phyloP scores from a whole-genome alignment of 1,140 invertebrate genomes.

The Belonocnema kinseyi region DNA sequence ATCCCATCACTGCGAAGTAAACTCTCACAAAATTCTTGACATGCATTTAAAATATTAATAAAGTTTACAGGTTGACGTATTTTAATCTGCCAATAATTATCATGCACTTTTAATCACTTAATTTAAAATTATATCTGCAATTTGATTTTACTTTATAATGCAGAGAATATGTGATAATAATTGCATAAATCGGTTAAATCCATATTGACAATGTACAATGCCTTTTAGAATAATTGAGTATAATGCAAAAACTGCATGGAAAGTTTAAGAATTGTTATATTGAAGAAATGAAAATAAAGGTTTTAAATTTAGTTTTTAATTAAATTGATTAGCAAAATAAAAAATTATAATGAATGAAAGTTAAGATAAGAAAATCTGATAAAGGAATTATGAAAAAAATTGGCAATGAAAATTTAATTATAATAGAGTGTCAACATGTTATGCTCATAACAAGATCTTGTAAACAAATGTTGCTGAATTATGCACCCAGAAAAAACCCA shows the following conservation, averaged over 20 bases:
- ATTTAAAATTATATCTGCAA: background rate
- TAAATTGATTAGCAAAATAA: too few relatives aligned
- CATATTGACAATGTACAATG: background rate
- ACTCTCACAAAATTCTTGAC: too few relatives aligned
- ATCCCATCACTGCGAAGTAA: too few relatives aligned
- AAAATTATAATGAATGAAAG: too few relatives aligned
- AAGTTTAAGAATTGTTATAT: background rate
- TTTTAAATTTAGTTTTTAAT: too few relatives aligned
- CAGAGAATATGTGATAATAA: slow-evolving; percentile 19
- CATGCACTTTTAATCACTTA: slow-evolving; percentile 11
- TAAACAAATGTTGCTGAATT: slow-evolving; percentile 15
- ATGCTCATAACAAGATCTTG: background rate
- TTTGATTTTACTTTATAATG: slow-evolving; percentile 3
- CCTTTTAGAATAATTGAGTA: slow-evolving; percentile 22
- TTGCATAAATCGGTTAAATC: background rate
- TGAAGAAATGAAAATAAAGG: too few relatives aligned
- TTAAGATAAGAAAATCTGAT: too few relatives aligned
- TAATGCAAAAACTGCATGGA: background rate
- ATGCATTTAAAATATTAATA: too few relatives aligned
- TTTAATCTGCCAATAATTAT: background rate
- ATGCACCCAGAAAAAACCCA: slow-evolving; percentile 11
- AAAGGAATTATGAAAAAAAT: too few relatives aligned
- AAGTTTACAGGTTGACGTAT: background rate
- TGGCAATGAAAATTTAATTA: too few relatives aligned
- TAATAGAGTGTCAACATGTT: too few relatives aligned